Evolutionary conservation across 2,888 invertebrate species (phyloP), one percentile per base, ranked within the genome.

Genomic region (Rhimphoctona megacephalus): DNA sequence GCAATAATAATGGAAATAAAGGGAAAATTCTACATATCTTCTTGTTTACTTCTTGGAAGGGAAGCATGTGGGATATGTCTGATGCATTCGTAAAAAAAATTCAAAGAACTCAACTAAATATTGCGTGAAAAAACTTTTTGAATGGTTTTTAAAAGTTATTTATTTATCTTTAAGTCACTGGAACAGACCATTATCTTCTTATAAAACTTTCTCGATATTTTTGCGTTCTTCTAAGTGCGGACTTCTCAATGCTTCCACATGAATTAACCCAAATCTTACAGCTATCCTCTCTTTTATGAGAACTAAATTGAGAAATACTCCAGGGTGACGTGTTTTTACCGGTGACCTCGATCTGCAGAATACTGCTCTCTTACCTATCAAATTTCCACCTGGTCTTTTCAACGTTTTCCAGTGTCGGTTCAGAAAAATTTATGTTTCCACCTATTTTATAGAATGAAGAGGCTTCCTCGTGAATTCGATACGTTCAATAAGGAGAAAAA

Each of bases 261-360:
- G 82, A 88, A 87, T 85, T 80, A 85, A 87, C 84, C 82, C 70
- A 43, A 85, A 87, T 85, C 85, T 57, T 61, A 49, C 66, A 84
- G 74, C 70, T 70, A 81, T 83, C 57, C 64, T 79, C 77, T 83
- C 73, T 57, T 85, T 73, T 67, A 70, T 43, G 61, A 57, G 80
- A 79, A 79, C 61, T 69, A 74, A 52, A 77, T 77, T 67, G 74
- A 69, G 76, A 39, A 39, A 76, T 11, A 79, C 52, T 70, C 49
- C 46, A 76, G 57, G 19, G 70, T n/a, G 66, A 64, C 43, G 49
- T 73, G 54, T 17, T 61, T 57, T 64, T 8, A 46, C 57, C 43
- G 49, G 57, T 66, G 57, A 33, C 49, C 46, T 66, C 52, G 49
- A 36, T 64, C 46, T 17, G 19, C 52, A 9, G 22, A 3, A 69